These are phyloP conservation scores for Salmo trutta DNA, from an alignment of 2,797 vertebrate species.

Conservation along the genomic window DNA sequence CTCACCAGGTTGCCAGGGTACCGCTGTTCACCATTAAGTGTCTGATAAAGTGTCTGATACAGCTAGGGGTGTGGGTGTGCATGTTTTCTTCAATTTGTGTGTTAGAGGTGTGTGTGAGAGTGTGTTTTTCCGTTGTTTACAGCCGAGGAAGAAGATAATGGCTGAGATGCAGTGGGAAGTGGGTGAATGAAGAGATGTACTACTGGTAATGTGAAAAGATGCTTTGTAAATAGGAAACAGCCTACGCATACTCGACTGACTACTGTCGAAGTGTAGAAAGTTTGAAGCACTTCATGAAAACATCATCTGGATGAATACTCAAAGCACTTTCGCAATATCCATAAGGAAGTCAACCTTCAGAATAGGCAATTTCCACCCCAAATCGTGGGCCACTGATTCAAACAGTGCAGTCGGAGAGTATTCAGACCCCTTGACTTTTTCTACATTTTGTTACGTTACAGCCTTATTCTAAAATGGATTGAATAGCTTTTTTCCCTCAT, in stretches of 20 bases:
- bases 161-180: not conserved
- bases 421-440: too few species aligned
- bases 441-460: too few species aligned
- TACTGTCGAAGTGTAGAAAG: not conserved
- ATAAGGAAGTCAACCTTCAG: too few species aligned
- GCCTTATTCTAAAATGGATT: too few species aligned
- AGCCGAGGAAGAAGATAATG: constrained; percentile 8
- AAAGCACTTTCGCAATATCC: too few species aligned
- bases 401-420: too few species aligned
- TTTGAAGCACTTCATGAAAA: not conserved
- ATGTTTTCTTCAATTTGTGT: constrained; percentile 1
- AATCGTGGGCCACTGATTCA: too few species aligned
- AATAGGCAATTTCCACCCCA: too few species aligned
- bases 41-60: constrained; percentile 39
- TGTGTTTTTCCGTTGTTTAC: constrained; percentile 15
- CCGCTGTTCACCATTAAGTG: not conserved
- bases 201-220: not conserved
- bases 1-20: constrained; percentile 53
- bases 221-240: too few species aligned
- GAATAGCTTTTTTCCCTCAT: too few species aligned
- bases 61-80: constrained; percentile 47
- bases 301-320: too few species aligned
- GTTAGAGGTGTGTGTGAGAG: not conserved
- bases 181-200: not conserved
- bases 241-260: too few species aligned